Percentiles rank a stretch among this genome's conserved stretches.
Conservation (phyloP, 2,888 invertebrate species). For the Acleris holmiana region DNA sequence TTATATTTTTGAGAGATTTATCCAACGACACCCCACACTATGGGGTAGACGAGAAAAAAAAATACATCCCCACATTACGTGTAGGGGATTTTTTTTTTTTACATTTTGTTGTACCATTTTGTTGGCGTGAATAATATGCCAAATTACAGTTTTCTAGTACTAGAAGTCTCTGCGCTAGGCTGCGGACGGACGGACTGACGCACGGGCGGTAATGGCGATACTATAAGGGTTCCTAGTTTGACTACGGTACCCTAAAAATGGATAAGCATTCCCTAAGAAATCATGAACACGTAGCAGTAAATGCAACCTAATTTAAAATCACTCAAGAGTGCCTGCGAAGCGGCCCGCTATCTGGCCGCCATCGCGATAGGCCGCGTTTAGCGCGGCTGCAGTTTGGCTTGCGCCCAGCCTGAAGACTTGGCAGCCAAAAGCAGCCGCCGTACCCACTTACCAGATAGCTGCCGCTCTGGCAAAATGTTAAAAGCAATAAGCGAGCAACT, state of each 20-base stretch:
- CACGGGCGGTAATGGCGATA: no score
- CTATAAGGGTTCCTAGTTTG: no score
- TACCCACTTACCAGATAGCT: slow-evolving; percentile 44
- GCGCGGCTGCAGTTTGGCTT: slow-evolving; percentile 56
- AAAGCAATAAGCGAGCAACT: slow-evolving; percentile 32
- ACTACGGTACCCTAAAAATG: slow-evolving; percentile 13
- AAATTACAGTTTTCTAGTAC: no score
- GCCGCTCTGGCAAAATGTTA: slow-evolving; percentile 45
- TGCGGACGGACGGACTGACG: no score
- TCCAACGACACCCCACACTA: no score
- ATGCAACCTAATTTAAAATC: slow-evolving; percentile 63
- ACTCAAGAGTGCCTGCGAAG: slow-evolving; percentile 58
- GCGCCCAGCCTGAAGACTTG: slow-evolving; percentile 55
- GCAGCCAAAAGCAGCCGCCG: slow-evolving; percentile 55
- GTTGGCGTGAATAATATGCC: no score
- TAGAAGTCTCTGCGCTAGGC: no score
- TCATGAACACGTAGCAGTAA: slow-evolving; percentile 37
- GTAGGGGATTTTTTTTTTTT: no score
- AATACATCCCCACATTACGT: no score
- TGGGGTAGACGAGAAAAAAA: no score
- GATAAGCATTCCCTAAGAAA: slow-evolving; percentile 38
- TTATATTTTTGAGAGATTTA: no score
- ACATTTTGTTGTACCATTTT: no score
- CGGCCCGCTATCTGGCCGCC: slow-evolving; percentile 52
- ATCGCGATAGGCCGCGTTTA: slow-evolving; percentile 65